Conservation (phyloP, 1,140 invertebrate genomes). For the Maconellicoccus hirsutus region DNA sequence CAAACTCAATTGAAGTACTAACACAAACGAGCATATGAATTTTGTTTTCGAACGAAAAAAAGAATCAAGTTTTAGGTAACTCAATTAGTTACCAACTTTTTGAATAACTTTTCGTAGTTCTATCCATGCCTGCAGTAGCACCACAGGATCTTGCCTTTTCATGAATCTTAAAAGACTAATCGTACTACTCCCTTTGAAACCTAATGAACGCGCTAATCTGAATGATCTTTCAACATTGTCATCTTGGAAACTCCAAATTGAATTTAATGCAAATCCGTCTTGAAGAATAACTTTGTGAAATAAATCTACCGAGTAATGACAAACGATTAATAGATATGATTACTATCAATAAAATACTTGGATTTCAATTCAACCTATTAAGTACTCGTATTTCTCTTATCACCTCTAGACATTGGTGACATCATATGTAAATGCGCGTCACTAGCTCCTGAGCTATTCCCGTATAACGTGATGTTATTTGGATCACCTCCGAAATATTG, state of each 20-base stretch:
- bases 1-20: neutral
- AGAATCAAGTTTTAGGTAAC: no score
- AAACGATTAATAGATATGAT: neutral
- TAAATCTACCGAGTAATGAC: neutral
- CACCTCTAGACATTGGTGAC: neutral
- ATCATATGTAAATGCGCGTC: neutral
- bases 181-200: neutral
- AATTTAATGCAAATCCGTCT: neutral
- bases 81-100: neutral
- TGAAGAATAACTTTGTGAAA: neutral
- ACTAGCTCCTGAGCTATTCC: slow-evolving; percentile 27
- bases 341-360: no score
- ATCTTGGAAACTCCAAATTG: neutral
- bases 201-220: neutral
- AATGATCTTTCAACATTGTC: neutral
- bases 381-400: neutral
- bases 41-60: no score
- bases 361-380: no score
- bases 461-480: slow-evolving; percentile 29
- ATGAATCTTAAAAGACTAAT: neutral
- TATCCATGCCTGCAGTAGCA: neutral
- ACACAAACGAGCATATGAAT: no score
- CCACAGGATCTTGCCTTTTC: neutral
- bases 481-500: slow-evolving; percentile 34
- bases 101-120: neutral